phyloP scores from a whole-genome alignment of 1,140 invertebrate genomes.

The Pseudomyrmex pallidus region DNA sequence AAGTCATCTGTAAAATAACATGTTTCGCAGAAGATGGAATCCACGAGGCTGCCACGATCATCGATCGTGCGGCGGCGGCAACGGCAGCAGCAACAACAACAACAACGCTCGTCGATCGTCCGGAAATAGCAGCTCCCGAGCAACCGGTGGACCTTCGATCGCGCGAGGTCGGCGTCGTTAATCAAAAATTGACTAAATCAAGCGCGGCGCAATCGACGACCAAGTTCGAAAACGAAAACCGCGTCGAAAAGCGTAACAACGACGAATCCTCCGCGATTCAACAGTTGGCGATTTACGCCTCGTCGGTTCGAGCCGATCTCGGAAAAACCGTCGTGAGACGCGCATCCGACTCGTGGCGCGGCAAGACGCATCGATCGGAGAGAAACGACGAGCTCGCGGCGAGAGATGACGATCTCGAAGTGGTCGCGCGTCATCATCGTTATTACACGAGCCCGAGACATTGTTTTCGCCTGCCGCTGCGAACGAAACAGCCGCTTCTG shows the following conservation, averaged over 20 bases:
- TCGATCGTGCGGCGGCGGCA: constrained; percentile 2
- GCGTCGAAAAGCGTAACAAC: background rate
- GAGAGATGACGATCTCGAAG: constrained; percentile 21
- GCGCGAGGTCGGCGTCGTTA: constrained; percentile 44
- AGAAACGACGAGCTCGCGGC: constrained; percentile 1
- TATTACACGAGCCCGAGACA: constrained; percentile 37
- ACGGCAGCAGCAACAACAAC: too few relatives aligned
- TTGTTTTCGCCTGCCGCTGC: constrained; percentile 44
- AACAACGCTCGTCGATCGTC: constrained; percentile 19
- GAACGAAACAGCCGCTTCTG: constrained; percentile 15
- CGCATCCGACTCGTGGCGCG: background rate
- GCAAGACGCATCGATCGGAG: constrained; percentile 13
- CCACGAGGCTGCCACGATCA: constrained; percentile 28
- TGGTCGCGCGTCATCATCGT: constrained; percentile 7
- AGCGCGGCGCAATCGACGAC: background rate
- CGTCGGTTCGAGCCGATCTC: constrained; percentile 1
- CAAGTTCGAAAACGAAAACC: background rate
- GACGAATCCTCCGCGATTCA: background rate
- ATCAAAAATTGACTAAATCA: constrained; percentile 28
- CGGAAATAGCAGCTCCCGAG: constrained; percentile 1
- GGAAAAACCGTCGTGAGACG: background rate
- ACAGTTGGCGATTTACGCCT: constrained; percentile 3
- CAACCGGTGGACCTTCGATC: background rate
- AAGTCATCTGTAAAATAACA: constrained; percentile 55
- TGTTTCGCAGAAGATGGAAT: constrained; percentile 57